phyloP scores from a whole-genome alignment of 2,113 vertebrate species.

The Struthidea cinerea region DNA sequence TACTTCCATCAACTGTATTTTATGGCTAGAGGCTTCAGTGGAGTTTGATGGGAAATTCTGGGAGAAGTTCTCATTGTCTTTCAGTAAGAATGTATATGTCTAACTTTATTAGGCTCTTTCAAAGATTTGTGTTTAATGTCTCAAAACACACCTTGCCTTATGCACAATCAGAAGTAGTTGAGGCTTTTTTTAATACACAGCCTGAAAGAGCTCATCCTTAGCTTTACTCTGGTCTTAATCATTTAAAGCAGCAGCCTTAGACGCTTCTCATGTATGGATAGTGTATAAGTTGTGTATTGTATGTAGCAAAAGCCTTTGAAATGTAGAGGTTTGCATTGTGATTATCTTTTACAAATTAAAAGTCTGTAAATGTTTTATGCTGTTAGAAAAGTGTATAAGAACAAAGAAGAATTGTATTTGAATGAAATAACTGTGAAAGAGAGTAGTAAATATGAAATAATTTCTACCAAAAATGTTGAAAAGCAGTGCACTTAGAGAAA shows the following conservation, averaged over 20 bases:
- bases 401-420: slow-evolving; percentile 18
- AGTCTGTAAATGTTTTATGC: neutral
- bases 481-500: neutral
- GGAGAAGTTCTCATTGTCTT: neutral
- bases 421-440: slow-evolving; percentile 35
- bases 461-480: slow-evolving; percentile 8
- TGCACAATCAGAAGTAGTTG: neutral
- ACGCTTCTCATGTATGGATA: neutral
- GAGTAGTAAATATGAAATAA: neutral
- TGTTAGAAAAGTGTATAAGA: neutral
- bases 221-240: neutral
- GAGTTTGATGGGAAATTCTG: neutral
- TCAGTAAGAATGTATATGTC: neutral
- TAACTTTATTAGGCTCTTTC: neutral
- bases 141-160: neutral
- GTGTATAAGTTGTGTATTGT: neutral
- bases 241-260: slow-evolving; percentile 24
- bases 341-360: neutral
- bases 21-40: neutral
- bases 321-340: neutral
- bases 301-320: slow-evolving; percentile 22
- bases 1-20: neutral
- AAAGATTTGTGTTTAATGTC: neutral
- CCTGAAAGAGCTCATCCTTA: neutral
- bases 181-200: neutral